Evolutionary conservation across 2,797 vertebrate genomes (phyloP).

Genomic region (Merluccius polli): DNA sequence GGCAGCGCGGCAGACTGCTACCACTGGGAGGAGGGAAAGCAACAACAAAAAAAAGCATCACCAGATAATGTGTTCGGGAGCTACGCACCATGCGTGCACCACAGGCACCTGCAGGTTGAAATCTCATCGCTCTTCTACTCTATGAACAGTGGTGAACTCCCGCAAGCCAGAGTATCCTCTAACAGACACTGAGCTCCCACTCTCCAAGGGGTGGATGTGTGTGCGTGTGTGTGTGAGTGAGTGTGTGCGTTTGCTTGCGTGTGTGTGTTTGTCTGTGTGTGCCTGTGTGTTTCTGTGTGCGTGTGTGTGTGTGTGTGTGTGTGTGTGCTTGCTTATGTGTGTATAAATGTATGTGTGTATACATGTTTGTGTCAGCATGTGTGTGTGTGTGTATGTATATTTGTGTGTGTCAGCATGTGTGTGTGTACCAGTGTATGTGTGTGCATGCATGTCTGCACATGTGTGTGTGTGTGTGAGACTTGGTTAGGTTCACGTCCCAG

Average conservation of each 20-base stretch:
- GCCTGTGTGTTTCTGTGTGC: not conserved
- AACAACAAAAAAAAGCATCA: slow-evolving; percentile 23
- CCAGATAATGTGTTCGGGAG: slow-evolving; percentile 64
- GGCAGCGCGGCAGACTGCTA: too few relatives aligned
- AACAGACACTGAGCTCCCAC: slow-evolving; percentile 23
- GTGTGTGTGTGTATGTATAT: not conserved
- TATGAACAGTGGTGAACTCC: slow-evolving; percentile 18
- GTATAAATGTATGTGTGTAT: not conserved
- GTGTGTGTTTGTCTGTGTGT: not conserved
- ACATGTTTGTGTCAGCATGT: not conserved
- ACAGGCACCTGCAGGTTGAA: slow-evolving; percentile 62
- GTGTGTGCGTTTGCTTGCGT: not conserved
- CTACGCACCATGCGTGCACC: slow-evolving; percentile 18
- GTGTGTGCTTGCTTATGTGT: not conserved
- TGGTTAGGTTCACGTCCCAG: slow-evolving; percentile 3
- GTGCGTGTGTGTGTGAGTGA: not conserved
- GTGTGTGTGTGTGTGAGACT: not conserved
- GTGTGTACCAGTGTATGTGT: not conserved
- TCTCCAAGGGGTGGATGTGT: slow-evolving; percentile 17
- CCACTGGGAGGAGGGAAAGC: slow-evolving; percentile 27
- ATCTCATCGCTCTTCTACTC: slow-evolving; percentile 43
- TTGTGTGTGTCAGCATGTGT: not conserved
- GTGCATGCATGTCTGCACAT: not conserved
- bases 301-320: not conserved
- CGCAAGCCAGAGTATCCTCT: slow-evolving; percentile 29